Base-by-base conservation (phyloP, 2,797 vertebrate genomes). In the Malurus splendens region DNA sequence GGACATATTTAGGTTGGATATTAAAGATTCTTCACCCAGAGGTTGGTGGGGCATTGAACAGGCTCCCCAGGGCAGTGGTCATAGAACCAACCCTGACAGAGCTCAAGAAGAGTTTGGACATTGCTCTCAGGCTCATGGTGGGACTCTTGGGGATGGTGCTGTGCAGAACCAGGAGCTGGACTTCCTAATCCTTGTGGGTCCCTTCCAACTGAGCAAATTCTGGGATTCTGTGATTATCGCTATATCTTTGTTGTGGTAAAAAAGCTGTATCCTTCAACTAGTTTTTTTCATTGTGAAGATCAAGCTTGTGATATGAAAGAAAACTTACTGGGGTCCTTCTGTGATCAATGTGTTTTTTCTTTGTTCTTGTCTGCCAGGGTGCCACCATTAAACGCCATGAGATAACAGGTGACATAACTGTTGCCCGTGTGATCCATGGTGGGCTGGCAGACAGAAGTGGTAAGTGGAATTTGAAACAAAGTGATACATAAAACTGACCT, bases 301-400 rank as follows among this genome's bases (percentile, higher is more conserved):
- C 45, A 74, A 42, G 62, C 39, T 4, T 90, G 45, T 18, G 24
- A 6, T 54, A 33, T 36, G 18, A 61, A 80, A 56, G 56, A 47
- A 77, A 82, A 20, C 15, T 50, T 20, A 1, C 6, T 50, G n/a
- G 17, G 9, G 1, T 62, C 47, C 36, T 60, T 77, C 14, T 25
- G 33, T 76, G 77, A 82, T 44, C 9, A 14, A 2, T 10, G 16
- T 71, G 47, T 9, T 51, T 77, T 52, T 56, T 5, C 6, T 61
- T 78, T 74, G 70, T 25, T 77, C 94, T 61, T 71, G 33, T 45
- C 93, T 71, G 65, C 30, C 62, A 99, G 99, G 99, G 99, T 94
- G 99, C 99, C 5, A 99, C 99, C 13, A 99, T 99, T 95, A 99
- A 99, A 92, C 98, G 98, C 90, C 98, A 99, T 4, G 98, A 99